Base-by-base conservation (phyloP, 2,888 invertebrate species). In the Tryphoninae sp. region DNA sequence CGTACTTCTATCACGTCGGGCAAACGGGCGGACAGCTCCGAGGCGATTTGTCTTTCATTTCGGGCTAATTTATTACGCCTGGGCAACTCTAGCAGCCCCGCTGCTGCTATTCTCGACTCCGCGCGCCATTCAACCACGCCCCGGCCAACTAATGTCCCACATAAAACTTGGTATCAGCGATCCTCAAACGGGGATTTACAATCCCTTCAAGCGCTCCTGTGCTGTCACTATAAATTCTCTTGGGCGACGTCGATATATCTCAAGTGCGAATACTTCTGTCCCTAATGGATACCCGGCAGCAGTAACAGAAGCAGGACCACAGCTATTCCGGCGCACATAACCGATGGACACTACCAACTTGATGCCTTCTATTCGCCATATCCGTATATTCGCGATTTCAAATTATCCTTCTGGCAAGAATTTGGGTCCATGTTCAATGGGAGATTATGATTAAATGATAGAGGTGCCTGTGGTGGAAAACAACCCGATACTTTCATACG, bases 111-210 rank as follows among this genome's bases (percentile, higher is more conserved):
- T 86, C 86, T 86, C 86, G 86, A 86, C 86, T 86, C 86, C 81
- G 85, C 82, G 86, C 90, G 87, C 89, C 90, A 88, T 90, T 89
- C 89, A 88, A 89, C 91, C 91, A 91, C 91, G 91, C 91, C 91
- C 90, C 90, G 89, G 89, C 91, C 91, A 89, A 91, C 91, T 92
- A 92, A 92, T 92, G 91, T 91, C 91, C 91, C 90, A 91, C 91
- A 92, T 92, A 92, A 92, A 92, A 92, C 91, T 92, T 91, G 91
- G 91, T 91, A 92, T 92, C 92, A 92, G 92, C 91, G 90, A 92
- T 92, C 91, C 91, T 91, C 92, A 92, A 92, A 92, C 91, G 91
- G 91, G 91, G 91, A 92, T 92, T 92, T 92, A 91, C 91, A 91
- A 92, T 92, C 91, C 91, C 91, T 92, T 91, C 91, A 91, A 92